phyloP scores from a whole-genome alignment of 2,888 invertebrate species.

The Micropterix aruncella region DNA sequence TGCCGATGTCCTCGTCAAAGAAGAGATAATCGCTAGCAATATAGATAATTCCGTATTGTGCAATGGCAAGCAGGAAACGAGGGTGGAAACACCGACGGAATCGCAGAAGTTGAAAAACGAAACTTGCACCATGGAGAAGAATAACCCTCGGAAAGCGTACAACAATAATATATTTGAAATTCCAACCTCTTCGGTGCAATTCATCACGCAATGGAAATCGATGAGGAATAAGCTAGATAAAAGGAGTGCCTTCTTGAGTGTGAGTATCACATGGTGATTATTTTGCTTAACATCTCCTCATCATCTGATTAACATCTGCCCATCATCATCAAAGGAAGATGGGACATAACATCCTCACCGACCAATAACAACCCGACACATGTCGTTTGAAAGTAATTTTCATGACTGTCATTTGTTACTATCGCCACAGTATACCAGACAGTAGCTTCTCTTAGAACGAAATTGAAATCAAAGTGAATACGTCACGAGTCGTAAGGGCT shows the following conservation, averaged over 20 bases:
- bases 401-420: too few relatives aligned
- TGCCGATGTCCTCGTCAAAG: background rate
- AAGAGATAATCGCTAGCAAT: background rate
- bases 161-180: slow-evolving; percentile 11
- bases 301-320: too few relatives aligned
- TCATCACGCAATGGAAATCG: slow-evolving; percentile 46
- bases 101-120: slow-evolving; percentile 20
- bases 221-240: slow-evolving; percentile 31
- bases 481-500: too few relatives aligned
- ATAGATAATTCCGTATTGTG: background rate
- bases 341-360: too few relatives aligned
- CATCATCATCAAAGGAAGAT: too few relatives aligned
- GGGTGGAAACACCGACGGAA: slow-evolving; percentile 13
- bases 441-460: too few relatives aligned
- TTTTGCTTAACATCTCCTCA: too few relatives aligned
- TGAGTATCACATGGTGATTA: too few relatives aligned
- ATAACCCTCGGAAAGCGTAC: slow-evolving; percentile 7
- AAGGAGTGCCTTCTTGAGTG: slow-evolving; percentile 46
- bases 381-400: too few relatives aligned
- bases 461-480: too few relatives aligned
- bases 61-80: background rate
- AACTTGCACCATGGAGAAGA: slow-evolving; percentile 15
- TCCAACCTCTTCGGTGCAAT: slow-evolving; percentile 52
- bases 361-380: too few relatives aligned
- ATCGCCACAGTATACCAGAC: too few relatives aligned